These are phyloP conservation scores for Arctocebus calabarensis DNA, from an alignment of 2,797 vertebrate species.

Conservation along the genomic window DNA sequence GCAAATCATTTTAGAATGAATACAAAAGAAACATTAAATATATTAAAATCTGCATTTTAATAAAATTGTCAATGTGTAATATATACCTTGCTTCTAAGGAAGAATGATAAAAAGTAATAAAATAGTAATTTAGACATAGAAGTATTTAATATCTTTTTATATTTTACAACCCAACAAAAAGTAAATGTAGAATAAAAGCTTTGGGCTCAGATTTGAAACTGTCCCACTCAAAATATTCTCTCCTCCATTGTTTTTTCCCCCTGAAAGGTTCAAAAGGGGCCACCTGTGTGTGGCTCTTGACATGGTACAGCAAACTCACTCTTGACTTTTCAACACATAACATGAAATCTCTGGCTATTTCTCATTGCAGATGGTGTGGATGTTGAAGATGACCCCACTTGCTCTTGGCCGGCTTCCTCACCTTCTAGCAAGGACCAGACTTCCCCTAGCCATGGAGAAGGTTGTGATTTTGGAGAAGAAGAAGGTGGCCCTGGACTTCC, in stretches of 20 bases:
- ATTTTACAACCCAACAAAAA: conserved; percentile 84
- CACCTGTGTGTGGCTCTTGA: not conserved
- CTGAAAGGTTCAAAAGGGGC: not conserved
- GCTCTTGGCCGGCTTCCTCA: conserved; percentile 98
- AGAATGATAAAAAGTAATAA: conserved; percentile 88
- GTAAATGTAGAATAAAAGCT: conserved; percentile 80
- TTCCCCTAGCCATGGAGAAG: conserved; percentile 97
- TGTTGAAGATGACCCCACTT: conserved; percentile 97
- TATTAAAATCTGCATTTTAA: conserved; percentile 90
- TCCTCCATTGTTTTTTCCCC: not conserved
- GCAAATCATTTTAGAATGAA: conserved; percentile 87
- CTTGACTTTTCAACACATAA: conserved; percentile 26
- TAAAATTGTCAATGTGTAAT: conserved; percentile 89
- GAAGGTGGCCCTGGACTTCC: conserved; percentile 97
- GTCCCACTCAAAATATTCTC: not conserved
- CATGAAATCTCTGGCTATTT: conserved; percentile 70
- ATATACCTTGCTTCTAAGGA: conserved; percentile 83
- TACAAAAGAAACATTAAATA: conserved; percentile 89
- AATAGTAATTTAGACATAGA: conserved; percentile 85
- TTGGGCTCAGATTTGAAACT: conserved; percentile 64
- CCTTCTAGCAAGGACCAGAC: conserved; percentile 99
- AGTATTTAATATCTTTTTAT: conserved; percentile 86
- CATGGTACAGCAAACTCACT: not conserved
- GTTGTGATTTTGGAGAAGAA: conserved; percentile 98
- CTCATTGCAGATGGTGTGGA: conserved; percentile 94